Evolutionary conservation across 1,140 invertebrate species (phyloP).

Genomic region (Pseudachorutes palmiensis): DNA sequence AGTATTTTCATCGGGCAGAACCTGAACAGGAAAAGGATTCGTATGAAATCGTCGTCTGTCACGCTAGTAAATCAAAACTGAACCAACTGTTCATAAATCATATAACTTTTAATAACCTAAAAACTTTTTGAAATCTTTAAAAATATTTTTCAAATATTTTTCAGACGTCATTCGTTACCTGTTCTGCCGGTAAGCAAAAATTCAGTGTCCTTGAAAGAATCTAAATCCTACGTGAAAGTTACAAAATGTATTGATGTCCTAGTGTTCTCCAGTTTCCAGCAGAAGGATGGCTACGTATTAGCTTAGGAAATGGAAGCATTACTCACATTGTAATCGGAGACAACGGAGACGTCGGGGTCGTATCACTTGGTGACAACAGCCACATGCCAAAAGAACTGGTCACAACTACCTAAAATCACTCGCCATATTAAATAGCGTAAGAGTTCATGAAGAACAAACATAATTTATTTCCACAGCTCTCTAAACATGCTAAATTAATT

Average conservation of each 20-base stretch:
- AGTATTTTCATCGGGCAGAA: conserved; percentile 84
- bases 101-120: too few species aligned
- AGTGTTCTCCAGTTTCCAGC: not conserved
- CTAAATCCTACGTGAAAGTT: not conserved
- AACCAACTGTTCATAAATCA: not conserved
- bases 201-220: not conserved
- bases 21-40: conserved; percentile 70
- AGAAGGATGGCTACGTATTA: not conserved
- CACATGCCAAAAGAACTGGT: not conserved
- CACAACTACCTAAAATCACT: not conserved
- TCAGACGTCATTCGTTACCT: conserved; percentile 90
- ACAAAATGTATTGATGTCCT: not conserved
- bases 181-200: conserved; percentile 69
- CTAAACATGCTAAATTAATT: too few species aligned
- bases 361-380: not conserved
- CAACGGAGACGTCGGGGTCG: not conserved
- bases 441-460: not conserved
- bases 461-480: too few species aligned
- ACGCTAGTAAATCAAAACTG: conserved; percentile 56
- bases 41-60: conserved; percentile 90
- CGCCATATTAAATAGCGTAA: not conserved
- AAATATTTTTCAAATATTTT: not conserved
- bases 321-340: not conserved
- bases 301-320: not conserved
- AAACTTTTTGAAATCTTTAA: not conserved